Evolutionary conservation across 2,888 invertebrate species (phyloP), one percentile per base, ranked within the genome.

Genomic region (Mythimna vitellina): DNA sequence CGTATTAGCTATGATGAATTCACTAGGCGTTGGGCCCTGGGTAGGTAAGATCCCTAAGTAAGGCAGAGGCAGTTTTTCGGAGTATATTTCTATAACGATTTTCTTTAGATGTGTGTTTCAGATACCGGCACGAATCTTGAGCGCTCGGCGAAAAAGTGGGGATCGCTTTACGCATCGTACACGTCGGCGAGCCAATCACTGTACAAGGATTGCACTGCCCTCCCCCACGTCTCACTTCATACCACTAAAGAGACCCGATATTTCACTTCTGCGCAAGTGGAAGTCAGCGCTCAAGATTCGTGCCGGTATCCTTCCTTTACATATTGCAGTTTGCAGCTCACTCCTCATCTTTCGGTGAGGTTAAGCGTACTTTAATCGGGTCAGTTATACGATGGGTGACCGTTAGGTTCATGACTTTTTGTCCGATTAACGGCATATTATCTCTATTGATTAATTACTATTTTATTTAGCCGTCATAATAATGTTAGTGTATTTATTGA

Each of bases 351-450:
- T 42, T 14, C 42, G 14, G 42, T 3, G n/a, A 46, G 29, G 67
- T 53, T 20, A 68, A 63, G 49, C 49, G 46, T 20, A 51, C 54
- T 76, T 54, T 49, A 76, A 56, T 61, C 49, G 54, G 54, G 58
- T 42, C 49, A 70, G 32, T 77, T 42, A 65, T 61, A 22, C 51
- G 38, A 65, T 77, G 51, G 65, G 9, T 49, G 0, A 57, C 64
- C 61, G 77, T 76, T 76, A 76, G 7, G 51, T 65, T 61, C 54
- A 46, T n/a, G 51, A 56, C 35, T 64, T 35, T 49, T 61, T 70
- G 42, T 56, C 42, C 46, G 51, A 46, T 46, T 62, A 74, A n/a
- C 61, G 66, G 66, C 42, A 63, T 35, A 42, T 73, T 2, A n/a
- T 42, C 22, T 73, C 3, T 42, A 29, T 46, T 58, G 35, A 14